A percentile compares a stretch with the other conserved stretches of the same genome.
Conservation (phyloP, 2,888 invertebrate species). For the Cynaeus angustus region DNA sequence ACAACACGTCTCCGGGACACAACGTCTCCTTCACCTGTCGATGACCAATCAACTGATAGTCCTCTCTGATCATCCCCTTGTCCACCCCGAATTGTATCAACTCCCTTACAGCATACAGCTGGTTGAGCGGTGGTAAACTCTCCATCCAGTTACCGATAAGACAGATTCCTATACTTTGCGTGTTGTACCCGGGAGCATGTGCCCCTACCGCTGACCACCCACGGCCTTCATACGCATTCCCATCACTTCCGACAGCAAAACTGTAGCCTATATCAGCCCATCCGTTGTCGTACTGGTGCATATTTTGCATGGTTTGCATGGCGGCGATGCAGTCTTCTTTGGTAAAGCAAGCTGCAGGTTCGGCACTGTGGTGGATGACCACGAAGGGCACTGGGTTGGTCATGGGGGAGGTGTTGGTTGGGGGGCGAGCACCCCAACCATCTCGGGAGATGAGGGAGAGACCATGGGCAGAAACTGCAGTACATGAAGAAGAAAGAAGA, state of each 20-base stretch:
- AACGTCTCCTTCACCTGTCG: slow-evolving; percentile 77
- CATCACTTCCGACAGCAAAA: slow-evolving; percentile 84
- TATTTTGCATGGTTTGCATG: slow-evolving; percentile 79
- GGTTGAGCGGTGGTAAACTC: slow-evolving; percentile 75
- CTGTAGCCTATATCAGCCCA: slow-evolving; percentile 85
- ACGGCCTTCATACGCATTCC: slow-evolving; percentile 80
- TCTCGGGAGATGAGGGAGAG: slow-evolving; percentile 68
- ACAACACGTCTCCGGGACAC: slow-evolving; percentile 80
- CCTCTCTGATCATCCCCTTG: slow-evolving; percentile 75
- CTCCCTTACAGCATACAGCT: slow-evolving; percentile 75
- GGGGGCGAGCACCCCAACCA: slow-evolving; percentile 76
- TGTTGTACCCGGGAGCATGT: slow-evolving; percentile 81
- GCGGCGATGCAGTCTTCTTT: slow-evolving; percentile 73
- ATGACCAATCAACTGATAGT: slow-evolving; percentile 81
- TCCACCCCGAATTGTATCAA: slow-evolving; percentile 78
- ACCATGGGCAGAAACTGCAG: background rate
- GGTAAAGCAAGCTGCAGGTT: slow-evolving; percentile 77
- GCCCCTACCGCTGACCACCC: slow-evolving; percentile 82
- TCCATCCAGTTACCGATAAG: slow-evolving; percentile 83
- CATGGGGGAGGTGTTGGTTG: slow-evolving; percentile 72
- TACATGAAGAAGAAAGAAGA: too few relatives aligned
- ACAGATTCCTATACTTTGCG: slow-evolving; percentile 80
- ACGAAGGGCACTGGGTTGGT: slow-evolving; percentile 78
- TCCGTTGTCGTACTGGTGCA: slow-evolving; percentile 75
- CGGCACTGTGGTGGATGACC: slow-evolving; percentile 82